Conservation (phyloP, 1,140 invertebrate species). For the Frieseomelitta varia region DNA sequence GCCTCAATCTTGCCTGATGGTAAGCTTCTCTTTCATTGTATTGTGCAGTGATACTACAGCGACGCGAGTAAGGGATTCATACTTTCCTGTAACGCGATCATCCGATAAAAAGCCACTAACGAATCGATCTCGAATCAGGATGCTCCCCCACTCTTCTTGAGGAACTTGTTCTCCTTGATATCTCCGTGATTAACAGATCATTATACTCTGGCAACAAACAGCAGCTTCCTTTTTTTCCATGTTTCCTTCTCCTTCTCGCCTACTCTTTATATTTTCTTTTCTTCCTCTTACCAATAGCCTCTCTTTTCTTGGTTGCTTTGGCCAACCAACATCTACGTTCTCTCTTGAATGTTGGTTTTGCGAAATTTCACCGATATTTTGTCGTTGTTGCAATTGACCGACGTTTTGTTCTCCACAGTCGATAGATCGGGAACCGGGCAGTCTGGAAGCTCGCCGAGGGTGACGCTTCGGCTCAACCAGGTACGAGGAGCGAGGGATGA, state of each 20-base stretch:
- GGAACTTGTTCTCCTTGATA: constrained; percentile 35
- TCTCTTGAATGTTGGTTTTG: constrained; percentile 21
- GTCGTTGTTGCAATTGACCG: constrained; percentile 42
- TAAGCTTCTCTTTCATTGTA: background rate
- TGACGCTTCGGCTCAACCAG: constrained; percentile 84
- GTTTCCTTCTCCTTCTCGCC: background rate
- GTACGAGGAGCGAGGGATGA: constrained; percentile 83
- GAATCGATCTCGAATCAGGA: constrained; percentile 46
- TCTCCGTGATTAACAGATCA: constrained; percentile 32
- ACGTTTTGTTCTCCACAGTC: constrained; percentile 69
- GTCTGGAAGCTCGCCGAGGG: constrained; percentile 82
- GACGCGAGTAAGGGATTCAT: constrained; percentile 25
- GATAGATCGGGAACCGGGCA: constrained; percentile 80
- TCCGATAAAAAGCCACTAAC: constrained; percentile 39
- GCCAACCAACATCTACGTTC: background rate
- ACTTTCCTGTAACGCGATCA: constrained; percentile 44
- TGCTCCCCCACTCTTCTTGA: background rate
- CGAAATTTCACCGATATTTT: background rate
- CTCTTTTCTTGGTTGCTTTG: background rate
- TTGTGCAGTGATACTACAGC: background rate
- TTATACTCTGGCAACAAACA: constrained; percentile 2
- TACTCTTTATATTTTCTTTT: too few relatives aligned
- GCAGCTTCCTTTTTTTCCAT: background rate
- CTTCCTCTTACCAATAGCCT: background rate
- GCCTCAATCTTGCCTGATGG: too few relatives aligned